phyloP scores from a whole-genome alignment of 2,113 vertebrate species.

The Emydocephalus ijimae region DNA sequence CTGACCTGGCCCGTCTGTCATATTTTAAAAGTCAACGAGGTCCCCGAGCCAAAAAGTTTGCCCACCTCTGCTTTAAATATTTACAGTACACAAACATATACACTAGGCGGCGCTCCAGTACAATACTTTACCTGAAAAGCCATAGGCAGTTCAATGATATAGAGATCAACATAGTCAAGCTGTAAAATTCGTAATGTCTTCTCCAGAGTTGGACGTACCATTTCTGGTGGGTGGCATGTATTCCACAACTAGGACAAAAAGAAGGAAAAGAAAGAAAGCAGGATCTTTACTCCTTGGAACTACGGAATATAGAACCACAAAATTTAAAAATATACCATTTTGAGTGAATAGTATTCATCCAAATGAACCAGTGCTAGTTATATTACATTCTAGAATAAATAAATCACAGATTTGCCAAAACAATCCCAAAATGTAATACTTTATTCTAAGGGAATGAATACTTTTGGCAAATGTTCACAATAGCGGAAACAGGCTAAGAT shows the following conservation, averaged over 20 bases:
- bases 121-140: constrained; percentile 83
- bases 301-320: neutral
- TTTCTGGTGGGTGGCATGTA: constrained; percentile 80
- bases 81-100: neutral
- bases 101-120: neutral
- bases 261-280: neutral
- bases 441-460: neutral
- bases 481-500: neutral
- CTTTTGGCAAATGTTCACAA: neutral
- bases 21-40: too few relatives aligned
- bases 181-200: constrained; percentile 77
- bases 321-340: neutral
- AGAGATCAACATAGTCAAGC: constrained; percentile 91
- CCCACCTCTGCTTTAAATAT: neutral
- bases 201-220: constrained; percentile 84
- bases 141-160: constrained; percentile 91
- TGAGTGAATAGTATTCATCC: neutral
- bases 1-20: too few relatives aligned
- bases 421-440: neutral
- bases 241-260: constrained; percentile 82
- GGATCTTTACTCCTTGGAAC: neutral
- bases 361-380: neutral
- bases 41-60: too few relatives aligned
- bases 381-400: neutral
- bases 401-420: neutral